Percentiles rank a stretch among this genome's conserved stretches.
Conservation (phyloP, 2,113 vertebrate genomes). For the Empidonax traillii region DNA sequence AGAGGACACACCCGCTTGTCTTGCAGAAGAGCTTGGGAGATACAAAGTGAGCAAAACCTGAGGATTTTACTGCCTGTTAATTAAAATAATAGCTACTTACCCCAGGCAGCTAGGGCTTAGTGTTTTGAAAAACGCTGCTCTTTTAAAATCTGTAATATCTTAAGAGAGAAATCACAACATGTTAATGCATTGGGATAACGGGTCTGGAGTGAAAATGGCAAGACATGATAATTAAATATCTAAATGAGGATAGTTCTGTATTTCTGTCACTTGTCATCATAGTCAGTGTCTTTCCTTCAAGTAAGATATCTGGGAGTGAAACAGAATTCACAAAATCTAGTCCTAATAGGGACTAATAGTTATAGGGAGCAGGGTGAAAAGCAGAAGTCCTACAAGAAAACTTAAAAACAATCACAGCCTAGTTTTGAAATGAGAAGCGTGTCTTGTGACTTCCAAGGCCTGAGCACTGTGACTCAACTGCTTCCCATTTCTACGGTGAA, state of each 20-base stretch:
- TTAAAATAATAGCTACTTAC: not conserved
- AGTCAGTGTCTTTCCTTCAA: not conserved
- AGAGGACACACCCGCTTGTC: rapidly evolving
- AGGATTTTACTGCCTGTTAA: not conserved
- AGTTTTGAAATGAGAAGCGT: not conserved
- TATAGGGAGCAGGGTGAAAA: not conserved
- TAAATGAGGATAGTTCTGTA: not conserved
- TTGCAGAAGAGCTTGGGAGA: not conserved
- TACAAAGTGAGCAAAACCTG: not conserved
- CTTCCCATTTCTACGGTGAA: not conserved
- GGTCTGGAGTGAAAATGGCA: not conserved
- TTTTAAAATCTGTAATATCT: not conserved
- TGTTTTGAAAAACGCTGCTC: not conserved
- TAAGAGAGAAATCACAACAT: not conserved
- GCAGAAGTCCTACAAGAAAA: not conserved
- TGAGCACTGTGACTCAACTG: not conserved
- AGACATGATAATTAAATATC: not conserved
- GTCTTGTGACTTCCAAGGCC: not conserved
- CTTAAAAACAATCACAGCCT: not conserved
- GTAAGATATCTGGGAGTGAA: not conserved
- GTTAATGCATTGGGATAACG: not conserved
- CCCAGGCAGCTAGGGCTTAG: not conserved
- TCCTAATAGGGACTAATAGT: not conserved
- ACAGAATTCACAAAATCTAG: not conserved
- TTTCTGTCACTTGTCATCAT: not conserved